Percentiles rank a stretch among this genome's conserved stretches.
phyloP scores from a whole-genome alignment of 2,888 invertebrate species.

The Beris morrisii region DNA sequence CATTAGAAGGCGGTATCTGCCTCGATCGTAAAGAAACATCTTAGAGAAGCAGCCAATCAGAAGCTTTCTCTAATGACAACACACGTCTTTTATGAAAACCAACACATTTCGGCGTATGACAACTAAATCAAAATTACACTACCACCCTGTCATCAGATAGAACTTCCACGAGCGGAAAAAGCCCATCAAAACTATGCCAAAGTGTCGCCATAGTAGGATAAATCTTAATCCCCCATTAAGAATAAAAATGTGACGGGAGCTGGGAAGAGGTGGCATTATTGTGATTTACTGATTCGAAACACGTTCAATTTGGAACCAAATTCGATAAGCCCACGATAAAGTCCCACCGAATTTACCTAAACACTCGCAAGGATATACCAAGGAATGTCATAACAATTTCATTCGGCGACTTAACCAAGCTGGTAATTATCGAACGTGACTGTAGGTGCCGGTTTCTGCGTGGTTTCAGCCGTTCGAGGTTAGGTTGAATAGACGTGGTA shows the following conservation, averaged over 20 bases:
- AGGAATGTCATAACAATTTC: no score
- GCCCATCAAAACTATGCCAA: constrained; percentile 22
- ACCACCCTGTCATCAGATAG: constrained; percentile 5
- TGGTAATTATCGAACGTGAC: no score
- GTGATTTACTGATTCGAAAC: constrained; percentile 12
- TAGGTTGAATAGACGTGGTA: no score
- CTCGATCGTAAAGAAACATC: no score
- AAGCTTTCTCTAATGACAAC: no score
- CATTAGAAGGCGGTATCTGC: no score
- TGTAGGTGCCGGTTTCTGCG: no score
- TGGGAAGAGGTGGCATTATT: constrained; percentile 1
- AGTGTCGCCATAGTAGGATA: constrained; percentile 21
- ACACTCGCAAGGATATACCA: no score
- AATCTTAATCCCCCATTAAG: constrained; percentile 21
- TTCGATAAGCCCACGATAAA: constrained; percentile 7
- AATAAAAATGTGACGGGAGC: background rate
- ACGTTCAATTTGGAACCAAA: background rate
- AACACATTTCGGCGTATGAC: background rate
- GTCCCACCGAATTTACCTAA: no score
- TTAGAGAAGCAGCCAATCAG: no score
- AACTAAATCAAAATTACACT: constrained; percentile 7
- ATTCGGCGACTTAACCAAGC: no score
- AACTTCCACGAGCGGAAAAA: constrained; percentile 1
- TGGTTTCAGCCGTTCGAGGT: no score
- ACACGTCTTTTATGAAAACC: background rate